phyloP scores from a whole-genome alignment of 2,888 invertebrate species.

The Nemoura dubitans region DNA sequence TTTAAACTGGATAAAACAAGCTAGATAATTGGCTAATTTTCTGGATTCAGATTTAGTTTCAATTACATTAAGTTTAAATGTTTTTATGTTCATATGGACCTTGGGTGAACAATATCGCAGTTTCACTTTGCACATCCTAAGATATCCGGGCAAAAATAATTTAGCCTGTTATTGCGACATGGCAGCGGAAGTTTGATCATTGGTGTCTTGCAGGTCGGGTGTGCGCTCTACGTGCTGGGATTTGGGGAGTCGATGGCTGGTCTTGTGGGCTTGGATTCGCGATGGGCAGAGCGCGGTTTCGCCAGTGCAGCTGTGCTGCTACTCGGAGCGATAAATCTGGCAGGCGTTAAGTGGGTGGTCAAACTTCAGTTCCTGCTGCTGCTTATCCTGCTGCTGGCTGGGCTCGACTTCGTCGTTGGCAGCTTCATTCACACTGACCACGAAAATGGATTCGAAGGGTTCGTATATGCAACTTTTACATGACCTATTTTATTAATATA shows the following conservation, averaged over 20 bases:
- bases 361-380: constrained; percentile 91
- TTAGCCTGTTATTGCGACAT: too few relatives aligned
- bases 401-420: constrained; percentile 93
- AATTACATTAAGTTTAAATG: too few relatives aligned
- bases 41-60: too few relatives aligned
- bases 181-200: too few relatives aligned
- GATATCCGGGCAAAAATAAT: too few relatives aligned
- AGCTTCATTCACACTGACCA: constrained; percentile 81
- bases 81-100: too few relatives aligned
- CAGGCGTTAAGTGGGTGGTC: constrained; percentile 98
- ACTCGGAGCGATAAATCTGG: constrained; percentile 90
- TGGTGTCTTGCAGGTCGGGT: constrained; percentile 72
- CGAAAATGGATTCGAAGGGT: constrained; percentile 85
- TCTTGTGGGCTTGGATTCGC: constrained; percentile 72
- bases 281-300: constrained; percentile 86
- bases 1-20: too few relatives aligned
- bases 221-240: constrained; percentile 94
- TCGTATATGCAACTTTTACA: too few relatives aligned
- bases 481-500: too few relatives aligned
- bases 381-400: constrained; percentile 85
- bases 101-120: too few relatives aligned
- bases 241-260: constrained; percentile 96
- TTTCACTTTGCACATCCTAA: too few relatives aligned
- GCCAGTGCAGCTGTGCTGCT: constrained; percentile 87
- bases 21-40: too few relatives aligned